These are phyloP conservation scores for Eupsittula cactorum DNA, from an alignment of 2,113 vertebrate species.

Conservation along the genomic window DNA sequence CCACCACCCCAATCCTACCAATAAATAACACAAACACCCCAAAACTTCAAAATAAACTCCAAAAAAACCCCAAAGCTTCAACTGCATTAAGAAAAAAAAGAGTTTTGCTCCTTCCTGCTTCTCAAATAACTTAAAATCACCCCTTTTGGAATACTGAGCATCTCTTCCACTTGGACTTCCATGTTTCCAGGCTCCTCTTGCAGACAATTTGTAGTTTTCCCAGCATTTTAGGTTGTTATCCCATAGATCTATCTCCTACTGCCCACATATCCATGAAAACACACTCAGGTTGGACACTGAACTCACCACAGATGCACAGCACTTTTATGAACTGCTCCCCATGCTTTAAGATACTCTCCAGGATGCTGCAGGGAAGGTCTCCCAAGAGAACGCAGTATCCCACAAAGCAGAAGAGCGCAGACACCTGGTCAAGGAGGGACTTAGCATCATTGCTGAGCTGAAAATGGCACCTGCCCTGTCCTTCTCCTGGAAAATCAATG, in stretches of 20 bases:
- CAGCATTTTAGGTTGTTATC: no score
- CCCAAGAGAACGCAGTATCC: fast-evolving
- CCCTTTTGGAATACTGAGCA: no score
- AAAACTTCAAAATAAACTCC: background rate
- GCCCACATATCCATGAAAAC: background rate
- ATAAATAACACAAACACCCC: no score
- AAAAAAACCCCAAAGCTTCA: no score
- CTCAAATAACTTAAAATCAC: no score
- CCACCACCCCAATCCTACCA: background rate
- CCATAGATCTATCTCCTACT: background rate
- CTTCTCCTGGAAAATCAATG: background rate
- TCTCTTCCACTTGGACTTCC: no score
- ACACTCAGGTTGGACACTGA: fast-evolving
- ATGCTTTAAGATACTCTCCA: background rate
- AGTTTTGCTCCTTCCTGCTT: no score
- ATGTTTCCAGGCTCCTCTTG: no score
- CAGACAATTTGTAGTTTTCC: background rate
- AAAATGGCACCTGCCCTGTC: fast-evolving
- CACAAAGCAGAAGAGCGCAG: fast-evolving
- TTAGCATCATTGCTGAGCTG: fast-evolving
- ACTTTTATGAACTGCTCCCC: background rate
- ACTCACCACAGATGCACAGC: background rate
- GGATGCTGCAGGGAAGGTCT: background rate
- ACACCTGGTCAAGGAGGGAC: background rate
- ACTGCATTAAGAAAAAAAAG: no score